Conservation (phyloP, 1,140 invertebrate genomes). For the Drepana arcuata region DNA sequence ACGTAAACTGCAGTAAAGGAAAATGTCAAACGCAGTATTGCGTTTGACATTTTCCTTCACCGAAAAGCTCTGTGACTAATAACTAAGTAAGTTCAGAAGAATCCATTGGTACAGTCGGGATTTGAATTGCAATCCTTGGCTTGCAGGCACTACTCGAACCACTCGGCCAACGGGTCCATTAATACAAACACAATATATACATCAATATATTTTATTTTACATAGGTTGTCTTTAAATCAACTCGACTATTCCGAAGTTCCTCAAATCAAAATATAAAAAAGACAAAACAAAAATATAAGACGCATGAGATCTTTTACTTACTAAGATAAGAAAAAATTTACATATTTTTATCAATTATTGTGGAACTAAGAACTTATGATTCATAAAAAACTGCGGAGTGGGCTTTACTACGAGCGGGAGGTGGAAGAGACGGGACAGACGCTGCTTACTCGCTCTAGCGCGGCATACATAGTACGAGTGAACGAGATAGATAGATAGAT, state of each 20-base stretch:
- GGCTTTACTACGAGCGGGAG: slow-evolving; percentile 32
- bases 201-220: slow-evolving; percentile 72
- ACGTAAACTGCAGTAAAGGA: too few species aligned
- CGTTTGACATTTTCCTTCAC: too few species aligned
- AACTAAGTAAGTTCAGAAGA: too few species aligned
- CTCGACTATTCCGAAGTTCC: slow-evolving; percentile 67
- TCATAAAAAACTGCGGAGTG: slow-evolving; percentile 40
- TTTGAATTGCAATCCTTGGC: too few species aligned
- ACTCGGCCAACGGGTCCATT: slow-evolving; percentile 2
- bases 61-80: too few species aligned
- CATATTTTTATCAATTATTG: slow-evolving; percentile 59
- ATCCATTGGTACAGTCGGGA: too few species aligned
- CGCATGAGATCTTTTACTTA: slow-evolving; percentile 71
- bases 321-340: slow-evolving; percentile 70
- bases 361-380: slow-evolving; percentile 64
- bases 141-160: too few species aligned
- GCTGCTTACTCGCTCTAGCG: too few species aligned
- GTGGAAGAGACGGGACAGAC: too few species aligned
- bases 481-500: too few species aligned
- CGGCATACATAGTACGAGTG: too few species aligned
- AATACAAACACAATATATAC: slow-evolving; percentile 55
- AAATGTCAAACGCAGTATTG: too few species aligned
- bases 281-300: slow-evolving; percentile 71
- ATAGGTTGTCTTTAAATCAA: slow-evolving; percentile 71
- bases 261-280: slow-evolving; percentile 73